Base-by-base conservation (phyloP, 2,113 vertebrate genomes). In the Cyphomyrus discorhynchus region DNA sequence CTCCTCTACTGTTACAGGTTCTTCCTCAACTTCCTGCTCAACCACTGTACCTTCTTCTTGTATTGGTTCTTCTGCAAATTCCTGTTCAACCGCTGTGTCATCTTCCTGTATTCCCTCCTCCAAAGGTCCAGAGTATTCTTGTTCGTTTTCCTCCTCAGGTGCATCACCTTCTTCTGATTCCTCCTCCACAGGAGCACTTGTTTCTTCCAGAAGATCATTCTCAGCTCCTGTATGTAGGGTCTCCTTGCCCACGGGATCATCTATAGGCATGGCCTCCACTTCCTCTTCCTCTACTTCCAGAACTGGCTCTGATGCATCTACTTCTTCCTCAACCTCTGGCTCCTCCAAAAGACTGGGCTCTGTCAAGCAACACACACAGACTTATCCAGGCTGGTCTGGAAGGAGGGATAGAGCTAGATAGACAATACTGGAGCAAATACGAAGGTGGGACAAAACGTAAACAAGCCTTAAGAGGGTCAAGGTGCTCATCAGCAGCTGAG, bases 241-340 rank as follows among this genome's bases (percentile, higher is more conserved):
- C 49, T 31, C 85, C 27, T 35, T 27, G 6, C 27, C 85, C 11
- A 11, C 27, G 0, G 9, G 35, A 1, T 56, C 53, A 42, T 88
- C 45, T 74, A 74, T 56, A 74, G 62, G 27, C 13, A 35, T n/a
- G 19, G 45, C 66, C 42, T 13, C 66, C 2, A 35, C 88, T 42
- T 87, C 86, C 58, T 27, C 87, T 13, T 88, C 58, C 27, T 88
- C 87, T 45, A 87, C 19, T 53, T 74, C 66, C 45, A 89, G 47
- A 50, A 77, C 35, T 83, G 74, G 70, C 35, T 83, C 88, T 83
- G 52, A n/a, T 19, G 46, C 46, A 39, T n/a, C 70, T 10, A n/a
- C 35, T 27, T 62, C 74, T 35, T 89, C 89, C 31, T 53, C 42
- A n/a, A 70, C 24, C 52, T 89, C 49, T 24, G 24, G 21, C 39